Conservation (phyloP, 1,140 invertebrate genomes). For the Nylanderia fulva region DNA sequence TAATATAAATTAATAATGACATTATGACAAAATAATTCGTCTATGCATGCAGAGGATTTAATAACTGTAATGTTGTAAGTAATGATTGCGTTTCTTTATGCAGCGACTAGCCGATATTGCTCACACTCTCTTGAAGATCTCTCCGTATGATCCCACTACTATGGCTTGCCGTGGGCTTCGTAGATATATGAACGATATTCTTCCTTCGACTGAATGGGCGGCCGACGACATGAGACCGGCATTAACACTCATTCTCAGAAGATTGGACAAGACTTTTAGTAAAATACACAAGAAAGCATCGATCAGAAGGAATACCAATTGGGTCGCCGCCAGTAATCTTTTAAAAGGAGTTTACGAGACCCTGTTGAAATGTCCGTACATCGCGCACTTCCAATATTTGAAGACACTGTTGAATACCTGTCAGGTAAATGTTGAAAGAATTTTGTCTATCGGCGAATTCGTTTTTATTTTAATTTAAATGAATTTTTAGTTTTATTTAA, state of each 20-base stretch:
- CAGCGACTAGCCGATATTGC: slow-evolving; percentile 98
- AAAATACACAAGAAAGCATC: slow-evolving; percentile 99
- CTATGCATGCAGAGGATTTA: not conserved
- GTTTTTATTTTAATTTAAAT: not conserved
- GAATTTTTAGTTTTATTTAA: slow-evolving; percentile 11
- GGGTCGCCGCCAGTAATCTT: slow-evolving; percentile 97
- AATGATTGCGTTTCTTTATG: not conserved
- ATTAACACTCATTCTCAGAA: slow-evolving; percentile 95
- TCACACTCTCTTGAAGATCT: slow-evolving; percentile 98
- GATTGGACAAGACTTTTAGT: slow-evolving; percentile 98
- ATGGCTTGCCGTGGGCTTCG: slow-evolving; percentile 97
- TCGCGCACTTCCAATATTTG: slow-evolving; percentile 98
- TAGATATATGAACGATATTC: slow-evolving; percentile 97
- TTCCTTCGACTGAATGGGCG: slow-evolving; percentile 98
- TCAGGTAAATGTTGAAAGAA: slow-evolving; percentile 87
- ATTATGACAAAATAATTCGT: not conserved
- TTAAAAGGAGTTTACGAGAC: slow-evolving; percentile 98
- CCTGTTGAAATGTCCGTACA: slow-evolving; percentile 96
- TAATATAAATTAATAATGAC: not conserved
- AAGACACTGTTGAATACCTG: slow-evolving; percentile 95
- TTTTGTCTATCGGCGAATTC: not conserved
- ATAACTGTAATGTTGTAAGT: not conserved
- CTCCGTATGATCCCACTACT: slow-evolving; percentile 98
- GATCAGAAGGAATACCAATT: slow-evolving; percentile 96
- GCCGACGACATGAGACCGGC: slow-evolving; percentile 97